Conservation (phyloP, 2,113 vertebrate species). For the Serilophus lunatus region DNA sequence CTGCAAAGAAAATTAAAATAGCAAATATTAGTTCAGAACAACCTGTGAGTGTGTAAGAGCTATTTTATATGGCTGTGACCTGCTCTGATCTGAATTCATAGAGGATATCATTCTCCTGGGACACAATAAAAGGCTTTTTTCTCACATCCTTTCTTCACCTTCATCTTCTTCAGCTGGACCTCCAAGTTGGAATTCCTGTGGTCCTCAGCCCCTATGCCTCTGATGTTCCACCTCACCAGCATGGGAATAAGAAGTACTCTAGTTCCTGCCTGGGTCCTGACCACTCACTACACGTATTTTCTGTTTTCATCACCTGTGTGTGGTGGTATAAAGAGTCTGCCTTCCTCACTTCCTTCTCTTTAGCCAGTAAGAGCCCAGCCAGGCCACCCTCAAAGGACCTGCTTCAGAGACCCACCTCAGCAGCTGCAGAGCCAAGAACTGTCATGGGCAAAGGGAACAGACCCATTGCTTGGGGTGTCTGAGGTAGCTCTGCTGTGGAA, state of each 20-base stretch:
- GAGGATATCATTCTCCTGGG: not conserved
- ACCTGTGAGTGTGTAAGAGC: not conserved
- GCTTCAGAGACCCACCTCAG: not conserved
- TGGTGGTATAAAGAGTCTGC: not conserved
- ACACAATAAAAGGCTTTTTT: not conserved
- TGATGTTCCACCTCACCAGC: not conserved
- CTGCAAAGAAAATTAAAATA: constrained; percentile 56
- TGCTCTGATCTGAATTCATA: not conserved
- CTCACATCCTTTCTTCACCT: not conserved
- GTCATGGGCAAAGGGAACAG: fast-evolving
- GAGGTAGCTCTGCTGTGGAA: not conserved
- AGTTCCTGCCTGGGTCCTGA: not conserved
- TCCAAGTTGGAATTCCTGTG: not conserved
- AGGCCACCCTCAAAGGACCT: not conserved
- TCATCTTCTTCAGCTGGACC: not conserved
- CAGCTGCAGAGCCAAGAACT: not conserved
- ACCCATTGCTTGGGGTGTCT: fast-evolving
- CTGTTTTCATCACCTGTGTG: no score
- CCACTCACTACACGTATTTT: not conserved
- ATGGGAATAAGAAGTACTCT: fast-evolving
- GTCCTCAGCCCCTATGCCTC: fast-evolving
- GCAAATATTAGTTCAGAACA: constrained; percentile 48
- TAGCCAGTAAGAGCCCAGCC: not conserved
- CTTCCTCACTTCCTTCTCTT: not conserved
- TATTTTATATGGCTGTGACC: not conserved